Conservation (phyloP, 2,113 vertebrate species). For the Pica pica region DNA sequence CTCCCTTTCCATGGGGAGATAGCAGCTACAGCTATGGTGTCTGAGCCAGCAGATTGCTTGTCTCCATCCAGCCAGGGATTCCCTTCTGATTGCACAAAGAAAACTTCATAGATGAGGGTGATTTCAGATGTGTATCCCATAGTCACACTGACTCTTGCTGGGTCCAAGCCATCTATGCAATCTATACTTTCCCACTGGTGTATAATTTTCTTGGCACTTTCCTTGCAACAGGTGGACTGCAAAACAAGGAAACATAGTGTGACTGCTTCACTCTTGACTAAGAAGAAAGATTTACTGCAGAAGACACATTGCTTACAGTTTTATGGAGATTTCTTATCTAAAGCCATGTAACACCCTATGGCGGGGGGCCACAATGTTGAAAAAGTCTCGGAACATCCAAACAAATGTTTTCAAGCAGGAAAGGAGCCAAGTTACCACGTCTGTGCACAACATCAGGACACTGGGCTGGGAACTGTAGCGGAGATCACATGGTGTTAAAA, state of each 20-base stretch:
- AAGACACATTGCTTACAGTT: constrained; percentile 44
- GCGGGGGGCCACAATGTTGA: neutral
- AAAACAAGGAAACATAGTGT: constrained; percentile 31
- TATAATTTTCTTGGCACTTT: constrained; percentile 48
- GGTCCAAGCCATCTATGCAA: constrained; percentile 17
- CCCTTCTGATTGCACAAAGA: neutral
- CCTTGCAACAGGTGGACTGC: constrained; percentile 57
- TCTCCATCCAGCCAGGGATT: neutral
- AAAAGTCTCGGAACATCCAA: constrained; percentile 26
- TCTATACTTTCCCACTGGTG: constrained; percentile 47
- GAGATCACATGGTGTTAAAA: neutral
- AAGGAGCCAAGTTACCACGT: constrained; percentile 13
- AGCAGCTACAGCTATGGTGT: neutral
- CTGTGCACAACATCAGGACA: neutral
- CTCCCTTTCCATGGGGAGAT: neutral
- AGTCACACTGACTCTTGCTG: neutral
- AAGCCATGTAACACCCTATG: constrained; percentile 52
- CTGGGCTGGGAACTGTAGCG: constrained; percentile 2
- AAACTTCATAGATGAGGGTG: neutral
- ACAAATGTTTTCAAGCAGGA: constrained; percentile 27
- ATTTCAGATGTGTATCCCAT: neutral
- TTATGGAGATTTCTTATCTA: constrained; percentile 66
- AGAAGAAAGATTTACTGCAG: constrained; percentile 55
- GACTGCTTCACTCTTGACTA: neutral
- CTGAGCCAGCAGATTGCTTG: neutral